Conservation (phyloP, 2,797 vertebrate genomes). For the Antennarius maculatus region DNA sequence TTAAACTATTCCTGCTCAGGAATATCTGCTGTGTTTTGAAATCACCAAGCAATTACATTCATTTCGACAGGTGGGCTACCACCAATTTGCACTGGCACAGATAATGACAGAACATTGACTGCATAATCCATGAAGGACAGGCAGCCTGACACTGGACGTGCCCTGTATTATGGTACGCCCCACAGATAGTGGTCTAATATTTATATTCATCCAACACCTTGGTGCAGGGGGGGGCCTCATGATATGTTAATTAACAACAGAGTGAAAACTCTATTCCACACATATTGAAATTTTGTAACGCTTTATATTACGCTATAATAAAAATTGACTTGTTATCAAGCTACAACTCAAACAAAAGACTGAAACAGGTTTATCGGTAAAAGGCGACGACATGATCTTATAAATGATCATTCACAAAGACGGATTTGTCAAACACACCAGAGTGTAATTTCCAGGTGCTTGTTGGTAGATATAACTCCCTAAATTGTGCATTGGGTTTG, state of each 20-base stretch:
- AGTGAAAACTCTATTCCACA: constrained; percentile 28
- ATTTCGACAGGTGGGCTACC: constrained; percentile 68
- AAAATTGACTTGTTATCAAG: background rate
- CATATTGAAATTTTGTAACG: constrained; percentile 25
- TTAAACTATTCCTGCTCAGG: constrained; percentile 35
- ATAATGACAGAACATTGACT: constrained; percentile 69
- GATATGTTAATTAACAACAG: constrained; percentile 42
- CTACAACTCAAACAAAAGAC: background rate
- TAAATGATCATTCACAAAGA: too few relatives aligned
- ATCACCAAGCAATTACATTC: constrained; percentile 66
- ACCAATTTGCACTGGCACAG: constrained; percentile 59
- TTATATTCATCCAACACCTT: constrained; percentile 54
- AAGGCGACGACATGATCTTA: too few relatives aligned
- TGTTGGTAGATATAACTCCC: too few relatives aligned
- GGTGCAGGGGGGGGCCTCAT: constrained; percentile 36
- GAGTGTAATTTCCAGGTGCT: too few relatives aligned
- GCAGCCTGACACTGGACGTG: constrained; percentile 57
- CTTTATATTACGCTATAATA: background rate
- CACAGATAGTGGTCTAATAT: constrained; percentile 50
- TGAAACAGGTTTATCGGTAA: too few relatives aligned
- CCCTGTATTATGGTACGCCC: constrained; percentile 54
- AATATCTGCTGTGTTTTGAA: constrained; percentile 67
- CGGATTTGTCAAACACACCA: too few relatives aligned
- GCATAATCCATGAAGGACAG: constrained; percentile 69
- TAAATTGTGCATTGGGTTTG: too few relatives aligned